Base-by-base conservation (phyloP, 2,113 vertebrate genomes). In the Cephalopterus ornatus region DNA sequence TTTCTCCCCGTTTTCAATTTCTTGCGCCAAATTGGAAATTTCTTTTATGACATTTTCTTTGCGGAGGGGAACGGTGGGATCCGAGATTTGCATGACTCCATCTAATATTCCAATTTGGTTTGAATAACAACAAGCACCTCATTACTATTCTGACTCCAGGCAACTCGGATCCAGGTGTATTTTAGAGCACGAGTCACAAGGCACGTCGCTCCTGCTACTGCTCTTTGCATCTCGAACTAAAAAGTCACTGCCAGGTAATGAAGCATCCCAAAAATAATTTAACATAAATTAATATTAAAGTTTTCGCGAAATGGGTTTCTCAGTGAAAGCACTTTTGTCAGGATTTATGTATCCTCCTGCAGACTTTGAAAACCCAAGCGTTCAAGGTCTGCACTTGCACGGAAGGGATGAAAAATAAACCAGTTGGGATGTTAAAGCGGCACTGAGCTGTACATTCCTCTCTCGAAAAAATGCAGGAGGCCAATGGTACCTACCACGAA, bases 11-110 rank as follows among this genome's bases (percentile, higher is more conserved):
- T n/a, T 97, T 88, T 72, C 95, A 76, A 95, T 97, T 97, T 95
- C 94, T 58, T 84, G 78, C 49, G 68, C 72, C 91, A 94, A 97
- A 95, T 65, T 93, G 93, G 78, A 98, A 96, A 78, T 76, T 47
- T 95, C 88, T 96, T 93, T 88, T 33, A 47, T 89, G 93, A 85
- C 95, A 90, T 26, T 18, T 49, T 79, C 88, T 80, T 68, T n/a
- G 23, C 41, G 11, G 92, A 89, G 71, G 61, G 14, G 49, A 62
- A 42, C 49, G 18, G 4, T 4, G 55, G 55, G 17, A 89, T 59
- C 88, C 2, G 1, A 49, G 80, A 75, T 92, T 84, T 94, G 83
- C 80, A 39, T 59, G 46, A n/a, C 91, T 88, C 77, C 90, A 56
- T 67, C 65, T 82, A 79, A 72, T 56, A 39, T 73, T 65, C 89